Percentiles rank a stretch among this genome's conserved stretches.
Conservation (phyloP, 1,140 invertebrate species). For the Zaprionus vittiger region DNA sequence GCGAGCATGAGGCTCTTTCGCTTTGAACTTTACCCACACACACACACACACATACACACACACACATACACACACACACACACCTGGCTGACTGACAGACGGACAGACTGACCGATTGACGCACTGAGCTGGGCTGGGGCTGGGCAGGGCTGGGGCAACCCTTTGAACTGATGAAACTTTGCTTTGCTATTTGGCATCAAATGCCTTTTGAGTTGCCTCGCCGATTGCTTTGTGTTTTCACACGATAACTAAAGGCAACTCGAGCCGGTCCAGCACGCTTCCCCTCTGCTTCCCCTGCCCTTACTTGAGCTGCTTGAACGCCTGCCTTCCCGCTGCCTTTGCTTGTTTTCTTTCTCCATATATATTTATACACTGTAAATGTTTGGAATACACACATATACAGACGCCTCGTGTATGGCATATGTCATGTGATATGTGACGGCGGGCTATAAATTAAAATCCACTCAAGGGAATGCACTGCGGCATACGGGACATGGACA, state of each 20-base stretch:
- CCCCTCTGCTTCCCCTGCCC: background rate
- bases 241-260: constrained; percentile 45
- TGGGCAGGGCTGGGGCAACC: background rate
- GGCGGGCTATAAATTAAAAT: constrained; percentile 68
- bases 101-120: constrained; percentile 25
- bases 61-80: background rate
- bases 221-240: constrained; percentile 65
- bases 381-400: constrained; percentile 27
- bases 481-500: constrained; percentile 3
- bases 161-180: constrained; percentile 15
- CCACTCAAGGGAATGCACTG: constrained; percentile 46
- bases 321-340: no score
- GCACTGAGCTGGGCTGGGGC: constrained; percentile 24
- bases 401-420: constrained; percentile 26
- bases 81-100: constrained; percentile 22
- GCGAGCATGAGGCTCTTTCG: constrained; percentile 29
- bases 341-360: background rate
- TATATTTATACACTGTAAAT: constrained; percentile 16
- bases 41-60: background rate
- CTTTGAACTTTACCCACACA: constrained; percentile 59
- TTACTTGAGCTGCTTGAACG: background rate
- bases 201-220: constrained; percentile 57
- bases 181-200: constrained; percentile 45
- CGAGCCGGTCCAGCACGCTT: constrained; percentile 5
- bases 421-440: constrained; percentile 57